These are phyloP conservation scores for Gymnosoma rotundatum DNA, from an alignment of 2,888 invertebrate species.

Conservation along the genomic window DNA sequence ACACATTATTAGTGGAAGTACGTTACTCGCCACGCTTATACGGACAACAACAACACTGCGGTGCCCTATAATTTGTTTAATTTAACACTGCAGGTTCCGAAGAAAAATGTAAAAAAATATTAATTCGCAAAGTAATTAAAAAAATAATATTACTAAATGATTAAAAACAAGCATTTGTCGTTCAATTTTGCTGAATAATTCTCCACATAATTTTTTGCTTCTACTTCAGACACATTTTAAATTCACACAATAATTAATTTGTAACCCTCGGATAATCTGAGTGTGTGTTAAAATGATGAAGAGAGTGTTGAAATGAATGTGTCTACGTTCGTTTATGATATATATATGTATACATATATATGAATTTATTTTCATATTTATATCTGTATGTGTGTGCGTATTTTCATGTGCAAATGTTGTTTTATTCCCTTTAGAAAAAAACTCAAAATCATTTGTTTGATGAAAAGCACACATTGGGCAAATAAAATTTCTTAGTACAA, in stretches of 20 bases:
- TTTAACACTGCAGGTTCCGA: too few relatives aligned
- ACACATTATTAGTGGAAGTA: too few relatives aligned
- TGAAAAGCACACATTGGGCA: constrained; percentile 59
- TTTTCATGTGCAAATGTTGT: constrained; percentile 4
- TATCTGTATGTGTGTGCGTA: not conserved
- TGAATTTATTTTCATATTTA: not conserved
- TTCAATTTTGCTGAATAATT: too few relatives aligned
- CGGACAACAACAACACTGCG: too few relatives aligned
- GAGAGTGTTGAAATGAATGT: constrained; percentile 3
- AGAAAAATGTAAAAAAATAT: too few relatives aligned
- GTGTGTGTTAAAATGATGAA: not conserved
- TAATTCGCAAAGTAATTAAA: too few relatives aligned
- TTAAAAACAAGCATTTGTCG: too few relatives aligned
- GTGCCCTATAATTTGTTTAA: too few relatives aligned
- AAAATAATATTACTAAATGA: too few relatives aligned
- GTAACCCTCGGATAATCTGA: not conserved
- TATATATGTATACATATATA: not conserved
- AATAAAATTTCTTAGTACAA: constrained; percentile 20
- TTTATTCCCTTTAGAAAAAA: constrained; percentile 44
- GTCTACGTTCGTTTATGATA: not conserved
- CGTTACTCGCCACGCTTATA: too few relatives aligned
- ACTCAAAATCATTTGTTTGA: constrained; percentile 63
- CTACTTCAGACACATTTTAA: too few relatives aligned
- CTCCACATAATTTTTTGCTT: too few relatives aligned
- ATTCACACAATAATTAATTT: not conserved